Conservation (phyloP, 2,888 invertebrate genomes). For the Mesorhabditis belari region DNA sequence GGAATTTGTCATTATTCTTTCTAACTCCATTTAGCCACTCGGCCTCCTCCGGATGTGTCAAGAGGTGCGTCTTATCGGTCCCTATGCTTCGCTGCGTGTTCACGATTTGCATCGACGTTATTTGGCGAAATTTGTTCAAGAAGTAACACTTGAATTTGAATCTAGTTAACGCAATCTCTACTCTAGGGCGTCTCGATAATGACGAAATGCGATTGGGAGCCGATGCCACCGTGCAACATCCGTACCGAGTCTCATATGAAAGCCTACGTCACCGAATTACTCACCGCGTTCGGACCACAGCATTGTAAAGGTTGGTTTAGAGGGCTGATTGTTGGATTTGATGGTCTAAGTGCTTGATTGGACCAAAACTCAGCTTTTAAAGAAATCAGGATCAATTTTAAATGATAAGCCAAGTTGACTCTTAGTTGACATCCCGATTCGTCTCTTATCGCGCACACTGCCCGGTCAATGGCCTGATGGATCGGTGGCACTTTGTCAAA, state of each 20-base stretch:
- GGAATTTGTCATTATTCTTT: not conserved
- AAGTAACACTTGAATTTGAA: no score
- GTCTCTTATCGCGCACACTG: not conserved
- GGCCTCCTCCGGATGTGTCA: not conserved
- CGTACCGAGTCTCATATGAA: not conserved
- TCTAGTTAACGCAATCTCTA: no score
- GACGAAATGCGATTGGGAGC: not conserved
- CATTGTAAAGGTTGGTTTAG: not conserved
- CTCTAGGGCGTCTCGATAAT: not conserved
- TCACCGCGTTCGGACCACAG: not conserved
- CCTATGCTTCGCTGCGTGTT: not conserved
- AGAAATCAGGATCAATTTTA: no score
- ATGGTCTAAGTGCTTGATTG: no score
- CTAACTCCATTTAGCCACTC: not conserved
- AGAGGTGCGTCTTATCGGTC: not conserved
- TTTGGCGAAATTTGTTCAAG: not conserved
- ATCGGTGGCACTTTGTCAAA: not conserved
- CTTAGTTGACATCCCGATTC: not conserved
- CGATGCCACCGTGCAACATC: not conserved
- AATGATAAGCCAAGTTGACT: no score
- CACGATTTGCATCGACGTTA: not conserved
- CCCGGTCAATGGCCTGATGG: not conserved
- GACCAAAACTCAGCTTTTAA: no score
- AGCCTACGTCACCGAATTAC: not conserved
- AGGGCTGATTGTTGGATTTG: not conserved